Evolutionary conservation across 2,113 vertebrate genomes (phyloP).

Genomic region (Bucco capensis): DNA sequence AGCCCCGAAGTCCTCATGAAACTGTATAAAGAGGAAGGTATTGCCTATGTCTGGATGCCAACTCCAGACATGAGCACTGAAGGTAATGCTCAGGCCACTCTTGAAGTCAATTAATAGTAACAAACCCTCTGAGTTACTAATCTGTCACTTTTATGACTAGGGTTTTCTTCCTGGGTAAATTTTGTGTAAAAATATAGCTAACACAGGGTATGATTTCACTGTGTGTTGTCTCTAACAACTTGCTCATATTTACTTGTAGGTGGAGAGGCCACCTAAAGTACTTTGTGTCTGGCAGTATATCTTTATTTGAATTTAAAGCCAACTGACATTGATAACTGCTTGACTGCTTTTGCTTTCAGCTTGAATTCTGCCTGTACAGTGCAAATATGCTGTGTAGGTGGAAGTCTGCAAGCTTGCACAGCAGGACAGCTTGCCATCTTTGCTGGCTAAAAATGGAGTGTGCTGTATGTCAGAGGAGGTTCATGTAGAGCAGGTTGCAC

Average conservation of each 20-base stretch:
- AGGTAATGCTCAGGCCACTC: slow-evolving; percentile 70
- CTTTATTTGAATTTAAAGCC: not conserved
- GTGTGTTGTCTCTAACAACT: not conserved
- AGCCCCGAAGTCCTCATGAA: slow-evolving; percentile 84
- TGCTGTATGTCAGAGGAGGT: no score
- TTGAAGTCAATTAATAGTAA: not conserved
- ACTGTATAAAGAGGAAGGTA: slow-evolving; percentile 86
- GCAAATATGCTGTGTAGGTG: not conserved
- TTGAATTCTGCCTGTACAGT: not conserved
- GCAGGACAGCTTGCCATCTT: not conserved
- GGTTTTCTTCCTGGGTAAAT: not conserved
- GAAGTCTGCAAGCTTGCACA: not conserved
- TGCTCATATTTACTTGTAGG: not conserved
- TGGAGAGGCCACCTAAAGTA: not conserved
- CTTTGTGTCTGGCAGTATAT: not conserved
- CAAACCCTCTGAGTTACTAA: not conserved
- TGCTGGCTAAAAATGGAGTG: no score
- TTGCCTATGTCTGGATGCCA: slow-evolving; percentile 93
- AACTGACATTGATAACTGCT: not conserved
- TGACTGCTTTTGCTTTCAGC: not conserved
- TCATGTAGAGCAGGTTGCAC: no score
- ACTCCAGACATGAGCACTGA: slow-evolving; percentile 97
- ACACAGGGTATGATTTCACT: not conserved
- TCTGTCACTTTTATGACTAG: not conserved
- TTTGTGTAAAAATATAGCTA: not conserved